A percentile compares a stretch with the other conserved stretches of the same genome.
phyloP scores from a whole-genome alignment of 2,888 invertebrate genomes.

The Pogonocherus hispidulus region DNA sequence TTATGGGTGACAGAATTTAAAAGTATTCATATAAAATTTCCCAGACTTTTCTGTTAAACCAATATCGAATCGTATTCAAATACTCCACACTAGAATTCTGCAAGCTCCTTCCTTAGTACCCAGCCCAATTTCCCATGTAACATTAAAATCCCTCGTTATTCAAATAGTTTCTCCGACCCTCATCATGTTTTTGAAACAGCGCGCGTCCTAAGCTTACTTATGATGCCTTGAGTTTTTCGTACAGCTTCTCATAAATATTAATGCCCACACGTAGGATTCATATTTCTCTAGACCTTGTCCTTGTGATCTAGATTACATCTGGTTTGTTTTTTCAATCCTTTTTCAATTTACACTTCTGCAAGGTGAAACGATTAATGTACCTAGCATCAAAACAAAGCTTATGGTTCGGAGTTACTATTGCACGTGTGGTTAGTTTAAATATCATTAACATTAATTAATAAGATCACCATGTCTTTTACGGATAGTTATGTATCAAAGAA shows the following conservation, averaged over 20 bases:
- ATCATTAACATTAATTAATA: not conserved
- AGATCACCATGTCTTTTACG: not conserved
- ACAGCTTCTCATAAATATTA: constrained; percentile 48
- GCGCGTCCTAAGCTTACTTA: not conserved
- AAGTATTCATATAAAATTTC: no score
- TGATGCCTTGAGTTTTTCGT: constrained; percentile 16
- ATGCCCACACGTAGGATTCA: constrained; percentile 50
- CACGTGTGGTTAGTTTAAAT: not conserved
- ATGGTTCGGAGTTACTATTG: not conserved
- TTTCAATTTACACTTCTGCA: constrained; percentile 6
- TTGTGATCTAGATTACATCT: constrained; percentile 53
- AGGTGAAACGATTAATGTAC: constrained; percentile 1
- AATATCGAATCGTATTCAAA: no score
- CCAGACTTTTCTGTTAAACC: no score
- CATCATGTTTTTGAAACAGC: not conserved
- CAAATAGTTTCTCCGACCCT: not conserved
- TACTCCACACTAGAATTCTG: not conserved
- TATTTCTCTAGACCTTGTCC: constrained; percentile 52
- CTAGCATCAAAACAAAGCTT: constrained; percentile 3
- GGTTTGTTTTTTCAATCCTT: not conserved
- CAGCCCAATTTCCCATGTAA: constrained; percentile 7
- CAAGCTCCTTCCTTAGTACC: not conserved
- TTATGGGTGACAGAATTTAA: no score
- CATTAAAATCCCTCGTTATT: constrained; percentile 17
- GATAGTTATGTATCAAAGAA: not conserved